Evolutionary conservation across 2,113 vertebrate genomes (phyloP).

Genomic region (Pelecanus crispus): DNA sequence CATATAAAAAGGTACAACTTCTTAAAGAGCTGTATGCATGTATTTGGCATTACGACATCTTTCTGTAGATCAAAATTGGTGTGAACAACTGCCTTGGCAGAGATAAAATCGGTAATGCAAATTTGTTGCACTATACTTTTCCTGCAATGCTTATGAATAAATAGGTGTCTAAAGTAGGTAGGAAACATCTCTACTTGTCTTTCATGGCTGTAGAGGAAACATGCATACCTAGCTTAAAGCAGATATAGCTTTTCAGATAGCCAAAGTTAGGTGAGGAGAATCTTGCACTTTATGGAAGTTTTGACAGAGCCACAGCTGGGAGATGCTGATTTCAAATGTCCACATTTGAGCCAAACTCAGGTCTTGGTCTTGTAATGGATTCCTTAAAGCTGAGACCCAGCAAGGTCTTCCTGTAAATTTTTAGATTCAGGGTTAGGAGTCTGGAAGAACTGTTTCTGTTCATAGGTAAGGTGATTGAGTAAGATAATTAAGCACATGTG

Average conservation of each 20-base stretch:
- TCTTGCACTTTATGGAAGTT: not conserved
- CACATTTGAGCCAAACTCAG: not conserved
- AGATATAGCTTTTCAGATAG: not conserved
- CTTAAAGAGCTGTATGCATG: not conserved
- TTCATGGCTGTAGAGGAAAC: not conserved
- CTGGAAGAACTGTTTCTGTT: not conserved
- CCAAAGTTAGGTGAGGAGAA: not conserved
- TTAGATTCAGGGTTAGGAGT: not conserved
- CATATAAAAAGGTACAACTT: not conserved
- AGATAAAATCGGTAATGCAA: not conserved
- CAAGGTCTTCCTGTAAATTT: not conserved
- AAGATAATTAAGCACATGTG: not conserved
- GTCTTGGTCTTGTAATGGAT: not conserved
- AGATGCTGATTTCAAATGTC: not conserved
- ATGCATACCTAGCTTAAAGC: not conserved
- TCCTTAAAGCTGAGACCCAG: not conserved
- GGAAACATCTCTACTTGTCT: not conserved
- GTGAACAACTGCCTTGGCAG: not conserved
- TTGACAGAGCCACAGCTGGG: not conserved
- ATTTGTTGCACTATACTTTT: not conserved
- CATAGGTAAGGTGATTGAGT: not conserved
- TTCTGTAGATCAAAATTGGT: not conserved
- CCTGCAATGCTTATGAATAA: not conserved
- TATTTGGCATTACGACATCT: not conserved
- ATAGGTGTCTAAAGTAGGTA: not conserved